phyloP scores from a whole-genome alignment of 2,797 vertebrate species.

The Mormyrus hasselquistii region DNA sequence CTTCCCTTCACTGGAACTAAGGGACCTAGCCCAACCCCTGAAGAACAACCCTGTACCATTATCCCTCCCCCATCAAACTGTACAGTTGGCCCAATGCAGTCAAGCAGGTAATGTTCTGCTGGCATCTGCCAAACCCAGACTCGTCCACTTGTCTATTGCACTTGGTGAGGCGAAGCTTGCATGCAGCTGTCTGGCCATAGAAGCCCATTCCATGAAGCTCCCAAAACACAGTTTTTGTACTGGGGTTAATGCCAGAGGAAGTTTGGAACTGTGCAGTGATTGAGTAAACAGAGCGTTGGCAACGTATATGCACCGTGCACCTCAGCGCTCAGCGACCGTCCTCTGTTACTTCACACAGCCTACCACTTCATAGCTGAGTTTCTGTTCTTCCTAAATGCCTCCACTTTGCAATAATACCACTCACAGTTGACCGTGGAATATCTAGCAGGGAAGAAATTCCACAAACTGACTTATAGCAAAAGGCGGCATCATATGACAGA shows the following conservation, averaged over 20 bases:
- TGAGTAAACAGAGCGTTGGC: neutral
- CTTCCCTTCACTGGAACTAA: neutral
- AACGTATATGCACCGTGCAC: neutral
- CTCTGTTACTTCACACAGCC: neutral
- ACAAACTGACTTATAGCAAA: neutral
- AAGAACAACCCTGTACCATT: neutral
- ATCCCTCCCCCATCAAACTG: neutral
- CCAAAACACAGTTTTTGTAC: neutral
- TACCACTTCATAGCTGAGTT: neutral
- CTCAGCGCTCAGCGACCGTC: neutral
- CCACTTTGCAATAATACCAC: neutral
- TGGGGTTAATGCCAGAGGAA: neutral
- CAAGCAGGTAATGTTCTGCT: neutral
- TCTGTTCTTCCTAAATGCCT: neutral
- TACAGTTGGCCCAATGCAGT: neutral
- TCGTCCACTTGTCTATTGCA: neutral
- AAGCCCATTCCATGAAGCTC: neutral
- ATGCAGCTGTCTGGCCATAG: neutral
- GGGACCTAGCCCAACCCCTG: neutral
- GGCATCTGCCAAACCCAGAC: neutral
- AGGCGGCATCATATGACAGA: neutral
- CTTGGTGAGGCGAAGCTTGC: too few species aligned
- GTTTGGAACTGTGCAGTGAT: neutral
- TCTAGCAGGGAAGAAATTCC: neutral
- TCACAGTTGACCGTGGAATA: neutral